Conservation (phyloP, 2,888 invertebrate species). For the Campoletis raptor region DNA sequence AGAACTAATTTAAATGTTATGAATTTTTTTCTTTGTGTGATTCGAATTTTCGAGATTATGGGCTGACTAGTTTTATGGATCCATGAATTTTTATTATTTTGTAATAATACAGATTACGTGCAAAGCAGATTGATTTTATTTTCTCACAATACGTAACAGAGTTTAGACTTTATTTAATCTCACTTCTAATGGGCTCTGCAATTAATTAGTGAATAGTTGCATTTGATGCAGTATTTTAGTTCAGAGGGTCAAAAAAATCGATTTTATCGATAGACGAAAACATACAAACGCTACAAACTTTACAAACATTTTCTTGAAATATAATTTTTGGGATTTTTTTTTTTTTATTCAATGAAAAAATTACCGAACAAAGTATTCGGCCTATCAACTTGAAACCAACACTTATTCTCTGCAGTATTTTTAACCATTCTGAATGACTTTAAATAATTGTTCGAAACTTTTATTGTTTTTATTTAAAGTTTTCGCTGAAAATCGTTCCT, state of each 20-base stretch:
- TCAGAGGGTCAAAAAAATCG: not conserved
- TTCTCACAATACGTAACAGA: not conserved
- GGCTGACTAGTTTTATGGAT: slow-evolving; percentile 26
- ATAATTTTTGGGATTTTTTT: too few species aligned
- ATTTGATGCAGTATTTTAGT: not conserved
- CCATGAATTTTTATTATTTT: not conserved
- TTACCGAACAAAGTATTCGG: too few species aligned
- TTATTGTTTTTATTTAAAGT: too few species aligned
- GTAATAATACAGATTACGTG: not conserved
- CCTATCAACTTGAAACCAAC: too few species aligned
- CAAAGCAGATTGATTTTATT: not conserved
- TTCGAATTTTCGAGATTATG: not conserved
- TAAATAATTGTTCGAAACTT: too few species aligned
- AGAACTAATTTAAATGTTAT: not conserved
- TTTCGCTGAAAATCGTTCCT: too few species aligned
- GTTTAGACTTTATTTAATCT: not conserved
- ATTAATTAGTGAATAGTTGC: not conserved
- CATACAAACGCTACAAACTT: too few species aligned
- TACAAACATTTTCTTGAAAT: too few species aligned
- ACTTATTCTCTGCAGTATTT: too few species aligned
- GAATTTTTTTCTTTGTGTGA: not conserved
- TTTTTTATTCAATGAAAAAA: too few species aligned
- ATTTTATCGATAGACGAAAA: not conserved
- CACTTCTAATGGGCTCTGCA: not conserved
- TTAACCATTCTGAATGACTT: too few species aligned